phyloP scores from a whole-genome alignment of 2,888 invertebrate species.

The Thereva nobilitata region DNA sequence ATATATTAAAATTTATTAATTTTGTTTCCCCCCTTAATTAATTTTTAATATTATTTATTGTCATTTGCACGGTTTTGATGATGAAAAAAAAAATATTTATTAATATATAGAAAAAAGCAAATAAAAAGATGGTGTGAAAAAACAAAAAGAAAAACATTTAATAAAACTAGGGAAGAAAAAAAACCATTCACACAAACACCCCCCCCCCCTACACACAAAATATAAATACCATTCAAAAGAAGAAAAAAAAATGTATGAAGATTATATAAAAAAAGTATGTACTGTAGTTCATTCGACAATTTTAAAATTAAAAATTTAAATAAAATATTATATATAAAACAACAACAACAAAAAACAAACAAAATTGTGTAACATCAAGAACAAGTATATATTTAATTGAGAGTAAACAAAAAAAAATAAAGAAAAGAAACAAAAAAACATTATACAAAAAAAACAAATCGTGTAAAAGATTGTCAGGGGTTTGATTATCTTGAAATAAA shows the following conservation, averaged over 20 bases:
- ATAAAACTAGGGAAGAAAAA: constrained; percentile 3
- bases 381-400: constrained; percentile 12
- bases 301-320: constrained; percentile 3
- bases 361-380: too few relatives aligned
- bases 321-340: too few relatives aligned
- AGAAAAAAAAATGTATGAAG: too few relatives aligned
- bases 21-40: too few relatives aligned
- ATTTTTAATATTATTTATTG: too few relatives aligned
- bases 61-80: constrained; percentile 26
- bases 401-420: constrained; percentile 26
- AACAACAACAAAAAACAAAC: too few relatives aligned
- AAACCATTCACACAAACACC: too few relatives aligned
- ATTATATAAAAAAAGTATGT: not conserved
- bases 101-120: not conserved
- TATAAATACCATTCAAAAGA: constrained; percentile 7
- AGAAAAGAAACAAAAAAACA: constrained; percentile 19
- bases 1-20: too few relatives aligned
- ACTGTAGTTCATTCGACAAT: constrained; percentile 26
- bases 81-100: too few relatives aligned
- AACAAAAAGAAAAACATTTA: constrained; percentile 18
- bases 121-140: constrained; percentile 20
- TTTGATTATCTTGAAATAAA: constrained; percentile 31
- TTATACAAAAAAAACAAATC: constrained; percentile 16
- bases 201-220: too few relatives aligned
- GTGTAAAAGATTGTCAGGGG: constrained; percentile 33